phyloP scores from a whole-genome alignment of 2,888 invertebrate species.

The Drosophila subquinaria region DNA sequence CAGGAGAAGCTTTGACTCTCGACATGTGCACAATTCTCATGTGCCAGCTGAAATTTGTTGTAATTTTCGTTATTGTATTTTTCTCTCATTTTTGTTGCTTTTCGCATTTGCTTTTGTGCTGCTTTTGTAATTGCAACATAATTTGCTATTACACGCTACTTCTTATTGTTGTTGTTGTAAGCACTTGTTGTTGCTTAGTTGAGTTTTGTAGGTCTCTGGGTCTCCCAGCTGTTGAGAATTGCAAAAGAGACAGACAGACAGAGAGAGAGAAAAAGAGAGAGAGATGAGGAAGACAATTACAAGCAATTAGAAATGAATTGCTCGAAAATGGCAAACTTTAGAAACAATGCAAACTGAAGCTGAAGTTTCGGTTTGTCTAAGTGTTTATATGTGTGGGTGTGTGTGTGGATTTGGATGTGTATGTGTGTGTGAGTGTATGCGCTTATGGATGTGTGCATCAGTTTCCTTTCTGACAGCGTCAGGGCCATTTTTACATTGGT shows the following conservation, averaged over 20 bases:
- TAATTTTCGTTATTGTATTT: conserved; percentile 12
- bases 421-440: neutral
- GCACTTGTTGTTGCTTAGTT: conserved; percentile 46
- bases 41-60: conserved; percentile 44
- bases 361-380: conserved; percentile 41
- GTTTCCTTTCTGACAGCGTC: conserved; percentile 28
- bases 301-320: conserved; percentile 79
- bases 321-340: conserved; percentile 65
- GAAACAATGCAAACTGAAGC: conserved; percentile 62
- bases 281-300: conserved; percentile 67
- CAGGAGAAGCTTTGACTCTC: conserved; percentile 4
- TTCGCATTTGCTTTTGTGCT: conserved; percentile 68
- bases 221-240: conserved; percentile 71
- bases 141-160: conserved; percentile 77
- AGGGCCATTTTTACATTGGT: conserved; percentile 24
- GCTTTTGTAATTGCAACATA: conserved; percentile 81
- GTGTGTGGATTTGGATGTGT: neutral
- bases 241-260: conserved; percentile 25
- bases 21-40: conserved; percentile 66
- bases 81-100: conserved; percentile 43
- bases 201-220: conserved; percentile 76
- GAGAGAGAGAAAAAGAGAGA: neutral
- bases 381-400: neutral
- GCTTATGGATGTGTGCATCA: neutral
- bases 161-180: conserved; percentile 24